These are phyloP conservation scores for Stenopsyche tienmushanensis DNA, from an alignment of 1,140 invertebrate genomes.

Conservation along the genomic window DNA sequence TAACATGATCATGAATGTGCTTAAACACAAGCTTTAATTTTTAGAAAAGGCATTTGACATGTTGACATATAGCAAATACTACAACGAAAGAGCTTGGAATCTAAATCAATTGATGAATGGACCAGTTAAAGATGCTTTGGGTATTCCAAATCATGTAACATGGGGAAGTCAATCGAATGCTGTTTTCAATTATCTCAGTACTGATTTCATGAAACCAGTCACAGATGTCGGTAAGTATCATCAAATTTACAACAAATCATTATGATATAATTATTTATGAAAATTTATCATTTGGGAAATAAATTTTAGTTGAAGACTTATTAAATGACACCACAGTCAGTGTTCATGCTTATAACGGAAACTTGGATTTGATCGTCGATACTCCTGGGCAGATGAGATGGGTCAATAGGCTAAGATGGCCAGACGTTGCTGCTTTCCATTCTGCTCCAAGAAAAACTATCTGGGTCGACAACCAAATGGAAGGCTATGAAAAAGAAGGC, in stretches of 20 bases:
- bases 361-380: constrained; percentile 45
- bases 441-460: constrained; percentile 57
- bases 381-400: constrained; percentile 53
- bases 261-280: background rate
- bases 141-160: constrained; percentile 60
- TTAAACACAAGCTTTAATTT: constrained; percentile 5
- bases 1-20: background rate
- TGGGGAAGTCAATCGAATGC: constrained; percentile 62
- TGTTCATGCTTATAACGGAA: constrained; percentile 45
- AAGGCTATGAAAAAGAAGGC: constrained; percentile 66
- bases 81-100: constrained; percentile 41
- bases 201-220: constrained; percentile 86
- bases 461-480: constrained; percentile 58
- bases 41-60: constrained; percentile 32
- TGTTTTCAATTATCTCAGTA: constrained; percentile 65
- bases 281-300: background rate
- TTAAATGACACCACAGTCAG: constrained; percentile 45
- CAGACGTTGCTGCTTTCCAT: constrained; percentile 56
- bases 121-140: constrained; percentile 63
- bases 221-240: constrained; percentile 64
- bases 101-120: constrained; percentile 70
- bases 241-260: no score
- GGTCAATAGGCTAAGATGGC: constrained; percentile 71
- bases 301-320: constrained; percentile 44
- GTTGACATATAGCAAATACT: constrained; percentile 35